A percentile compares a stretch with the other conserved stretches of the same genome.
phyloP scores from a whole-genome alignment of 2,797 vertebrate genomes.

The Cirrhinus molitorella region DNA sequence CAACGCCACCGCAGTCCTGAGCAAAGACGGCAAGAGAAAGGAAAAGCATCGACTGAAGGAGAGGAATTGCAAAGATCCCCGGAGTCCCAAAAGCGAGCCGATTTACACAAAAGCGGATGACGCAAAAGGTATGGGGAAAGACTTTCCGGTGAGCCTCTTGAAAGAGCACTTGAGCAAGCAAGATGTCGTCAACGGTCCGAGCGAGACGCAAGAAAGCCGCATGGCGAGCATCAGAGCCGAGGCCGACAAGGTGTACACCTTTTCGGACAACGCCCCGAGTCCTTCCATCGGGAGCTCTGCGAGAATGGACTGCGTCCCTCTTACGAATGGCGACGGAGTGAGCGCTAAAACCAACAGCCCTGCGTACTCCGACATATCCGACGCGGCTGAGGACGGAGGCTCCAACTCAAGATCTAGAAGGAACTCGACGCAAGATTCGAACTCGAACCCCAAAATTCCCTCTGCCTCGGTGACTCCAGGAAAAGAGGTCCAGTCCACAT shows the following conservation, averaged over 20 bases:
- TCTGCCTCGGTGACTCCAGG: conserved; percentile 71
- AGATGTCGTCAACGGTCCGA: conserved; percentile 88
- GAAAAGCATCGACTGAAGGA: conserved; percentile 95
- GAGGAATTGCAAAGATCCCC: conserved; percentile 89
- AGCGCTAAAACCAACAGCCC: conserved; percentile 93
- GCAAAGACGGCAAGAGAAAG: conserved; percentile 96
- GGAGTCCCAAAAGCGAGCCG: conserved; percentile 86
- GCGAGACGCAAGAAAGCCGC: conserved; percentile 93
- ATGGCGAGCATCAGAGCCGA: conserved; percentile 99
- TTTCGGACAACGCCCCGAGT: conserved; percentile 98
- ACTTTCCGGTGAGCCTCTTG: conserved; percentile 91
- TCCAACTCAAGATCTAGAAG: conserved; percentile 91
- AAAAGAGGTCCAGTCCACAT: conserved; percentile 91
- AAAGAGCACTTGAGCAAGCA: conserved; percentile 96
- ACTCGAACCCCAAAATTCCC: conserved; percentile 82
- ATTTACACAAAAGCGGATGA: conserved; percentile 83
- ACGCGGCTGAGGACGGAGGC: conserved; percentile 93
- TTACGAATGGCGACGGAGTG: conserved; percentile 84
- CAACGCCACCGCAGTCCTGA: conserved; percentile 87
- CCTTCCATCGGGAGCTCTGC: conserved; percentile 95
- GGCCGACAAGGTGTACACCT: conserved; percentile 98
- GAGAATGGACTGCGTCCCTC: conserved; percentile 85
- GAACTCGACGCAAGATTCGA: conserved; percentile 73
- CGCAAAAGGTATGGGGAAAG: conserved; percentile 82
- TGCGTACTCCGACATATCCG: conserved; percentile 97